A percentile compares a stretch with the other conserved stretches of the same genome.
phyloP scores from a whole-genome alignment of 2,888 invertebrate species.

The Himalopsyche japonica region DNA sequence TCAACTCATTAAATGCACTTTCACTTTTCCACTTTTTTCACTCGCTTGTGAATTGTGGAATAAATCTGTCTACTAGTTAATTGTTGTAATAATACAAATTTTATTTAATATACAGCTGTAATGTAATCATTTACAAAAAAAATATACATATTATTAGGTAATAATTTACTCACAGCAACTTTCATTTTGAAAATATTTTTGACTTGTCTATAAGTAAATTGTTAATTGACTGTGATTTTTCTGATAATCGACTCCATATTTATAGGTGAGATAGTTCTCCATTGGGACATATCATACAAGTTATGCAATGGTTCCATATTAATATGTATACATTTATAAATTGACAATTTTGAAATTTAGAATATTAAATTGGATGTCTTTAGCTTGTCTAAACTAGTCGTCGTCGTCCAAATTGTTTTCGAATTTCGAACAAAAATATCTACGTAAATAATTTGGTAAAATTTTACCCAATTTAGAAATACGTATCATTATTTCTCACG shows the following conservation, averaged over 20 bases:
- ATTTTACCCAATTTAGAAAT: not conserved
- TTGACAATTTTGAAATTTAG: not conserved
- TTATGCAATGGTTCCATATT: conserved; percentile 7
- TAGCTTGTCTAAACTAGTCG: no score
- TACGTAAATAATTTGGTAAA: not conserved
- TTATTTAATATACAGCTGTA: no score
- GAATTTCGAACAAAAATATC: no score
- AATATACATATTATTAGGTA: no score
- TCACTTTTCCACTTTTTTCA: no score
- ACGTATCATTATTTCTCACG: no score
- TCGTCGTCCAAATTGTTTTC: not conserved
- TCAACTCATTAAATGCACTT: no score
- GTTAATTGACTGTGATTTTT: conserved; percentile 11
- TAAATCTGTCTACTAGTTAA: no score
- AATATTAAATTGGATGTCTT: not conserved
- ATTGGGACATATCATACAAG: conserved; percentile 6
- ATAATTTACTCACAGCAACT: conserved; percentile 19
- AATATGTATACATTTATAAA: not conserved
- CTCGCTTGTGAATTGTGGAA: no score
- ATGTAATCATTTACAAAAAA: no score
- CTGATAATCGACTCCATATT: not conserved
- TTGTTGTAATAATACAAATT: no score
- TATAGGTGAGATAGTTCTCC: conserved; percentile 13
- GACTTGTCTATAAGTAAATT: not conserved
- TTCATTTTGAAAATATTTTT: conserved; percentile 10